phyloP scores from a whole-genome alignment of 2,797 vertebrate genomes.

The Catharus ustulatus region DNA sequence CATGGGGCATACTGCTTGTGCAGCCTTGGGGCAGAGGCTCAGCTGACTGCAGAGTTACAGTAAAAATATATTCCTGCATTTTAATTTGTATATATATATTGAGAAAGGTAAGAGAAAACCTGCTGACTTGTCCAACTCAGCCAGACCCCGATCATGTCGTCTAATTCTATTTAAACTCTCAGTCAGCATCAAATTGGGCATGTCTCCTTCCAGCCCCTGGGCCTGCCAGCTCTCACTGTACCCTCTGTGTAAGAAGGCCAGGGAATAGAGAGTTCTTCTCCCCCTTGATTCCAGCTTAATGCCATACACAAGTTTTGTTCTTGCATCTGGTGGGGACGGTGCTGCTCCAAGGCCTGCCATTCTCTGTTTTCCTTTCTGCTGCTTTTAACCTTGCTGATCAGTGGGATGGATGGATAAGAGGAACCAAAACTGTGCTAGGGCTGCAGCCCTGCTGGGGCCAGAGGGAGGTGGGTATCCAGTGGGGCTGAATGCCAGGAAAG shows the following conservation, averaged over 20 bases:
- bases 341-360: not conserved
- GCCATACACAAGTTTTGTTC: not conserved
- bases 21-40: rapidly evolving
- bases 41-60: not conserved
- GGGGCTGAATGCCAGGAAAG: not conserved
- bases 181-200: not conserved
- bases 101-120: not conserved
- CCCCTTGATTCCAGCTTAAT: not conserved
- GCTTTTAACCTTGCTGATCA: not conserved
- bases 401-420: not conserved
- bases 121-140: not conserved
- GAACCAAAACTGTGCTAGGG: not conserved
- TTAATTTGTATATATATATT: not conserved
- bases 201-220: rapidly evolving
- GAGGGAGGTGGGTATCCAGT: rapidly evolving
- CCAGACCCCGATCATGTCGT: not conserved
- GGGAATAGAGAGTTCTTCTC: not conserved
- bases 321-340: rapidly evolving
- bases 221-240: rapidly evolving
- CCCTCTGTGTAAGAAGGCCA: not conserved
- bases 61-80: not conserved
- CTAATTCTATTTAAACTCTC: not conserved
- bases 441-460: not conserved
- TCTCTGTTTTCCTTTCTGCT: not conserved
- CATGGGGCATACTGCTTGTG: too few species aligned